phyloP scores from a whole-genome alignment of 2,888 invertebrate genomes.

The Drosophila eohydei region DNA sequence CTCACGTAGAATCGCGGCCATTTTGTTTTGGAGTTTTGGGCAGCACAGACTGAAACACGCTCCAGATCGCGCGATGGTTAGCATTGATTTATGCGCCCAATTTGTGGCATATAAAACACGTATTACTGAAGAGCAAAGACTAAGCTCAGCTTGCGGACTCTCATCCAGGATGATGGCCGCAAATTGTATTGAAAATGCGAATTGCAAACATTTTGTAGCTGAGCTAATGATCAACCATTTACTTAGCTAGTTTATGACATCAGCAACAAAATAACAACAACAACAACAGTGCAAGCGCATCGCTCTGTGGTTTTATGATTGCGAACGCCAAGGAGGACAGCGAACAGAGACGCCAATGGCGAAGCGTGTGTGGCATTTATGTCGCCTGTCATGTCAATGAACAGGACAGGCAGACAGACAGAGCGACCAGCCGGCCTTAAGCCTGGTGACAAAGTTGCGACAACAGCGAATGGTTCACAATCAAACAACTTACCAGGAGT shows the following conservation, averaged over 20 bases:
- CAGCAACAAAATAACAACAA: slow-evolving; percentile 40
- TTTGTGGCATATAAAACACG: slow-evolving; percentile 57
- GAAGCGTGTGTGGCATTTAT: slow-evolving; percentile 72
- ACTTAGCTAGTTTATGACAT: slow-evolving; percentile 66
- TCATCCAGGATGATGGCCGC: slow-evolving; percentile 60
- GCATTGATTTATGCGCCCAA: slow-evolving; percentile 67
- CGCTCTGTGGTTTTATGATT: slow-evolving; percentile 65
- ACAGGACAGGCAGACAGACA: slow-evolving; percentile 22
- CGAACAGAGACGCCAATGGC: slow-evolving; percentile 38
- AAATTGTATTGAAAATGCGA: slow-evolving; percentile 75
- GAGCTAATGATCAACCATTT: slow-evolving; percentile 67
- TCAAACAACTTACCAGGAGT: slow-evolving; percentile 14
- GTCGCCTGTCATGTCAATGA: slow-evolving; percentile 64
- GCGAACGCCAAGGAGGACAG: slow-evolving; percentile 47
- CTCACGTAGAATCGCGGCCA: slow-evolving; percentile 74
- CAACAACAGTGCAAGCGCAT: slow-evolving; percentile 64
- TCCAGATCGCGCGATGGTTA: slow-evolving; percentile 49
- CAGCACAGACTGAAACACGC: background rate
- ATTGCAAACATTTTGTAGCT: slow-evolving; percentile 81
- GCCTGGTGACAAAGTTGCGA: slow-evolving; percentile 64
- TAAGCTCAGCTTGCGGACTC: slow-evolving; percentile 48
- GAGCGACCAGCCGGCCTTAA: slow-evolving; percentile 27
- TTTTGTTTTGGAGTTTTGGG: slow-evolving; percentile 30
- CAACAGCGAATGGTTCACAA: slow-evolving; percentile 32
- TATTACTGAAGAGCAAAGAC: slow-evolving; percentile 40